These are phyloP conservation scores for Tinamus guttatus DNA, from an alignment of 2,113 vertebrate species.

Conservation along the genomic window DNA sequence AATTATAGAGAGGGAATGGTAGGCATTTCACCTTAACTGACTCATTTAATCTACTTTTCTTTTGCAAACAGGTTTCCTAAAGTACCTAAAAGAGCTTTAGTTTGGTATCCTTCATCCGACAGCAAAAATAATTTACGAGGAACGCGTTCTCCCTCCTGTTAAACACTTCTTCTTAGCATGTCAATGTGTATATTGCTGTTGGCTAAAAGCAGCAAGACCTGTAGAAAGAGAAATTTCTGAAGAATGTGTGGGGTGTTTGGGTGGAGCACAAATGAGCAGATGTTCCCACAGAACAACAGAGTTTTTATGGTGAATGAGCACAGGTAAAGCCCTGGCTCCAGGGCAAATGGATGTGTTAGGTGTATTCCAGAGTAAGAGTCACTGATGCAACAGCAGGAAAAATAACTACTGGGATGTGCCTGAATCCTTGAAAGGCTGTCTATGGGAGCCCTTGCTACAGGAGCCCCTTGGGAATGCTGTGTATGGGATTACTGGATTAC, in stretches of 20 bases:
- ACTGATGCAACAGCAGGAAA: conserved; percentile 21
- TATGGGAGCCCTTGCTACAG: background rate
- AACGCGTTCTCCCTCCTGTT: background rate
- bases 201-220: conserved; percentile 57
- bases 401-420: background rate
- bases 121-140: conserved; percentile 13
- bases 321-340: conserved; percentile 73
- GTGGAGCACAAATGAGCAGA: conserved; percentile 59
- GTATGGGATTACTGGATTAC: background rate
- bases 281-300: conserved; percentile 69
- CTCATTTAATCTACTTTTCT: background rate
- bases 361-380: background rate
- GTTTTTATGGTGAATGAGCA: conserved; percentile 34
- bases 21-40: background rate
- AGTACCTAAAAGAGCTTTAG: background rate
- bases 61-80: background rate
- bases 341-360: conserved; percentile 50
- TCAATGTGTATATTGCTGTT: conserved; percentile 47
- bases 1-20: background rate
- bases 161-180: conserved; percentile 25
- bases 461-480: background rate
- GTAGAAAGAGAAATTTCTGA: conserved; percentile 66
- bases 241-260: conserved; percentile 66
- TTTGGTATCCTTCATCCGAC: background rate
- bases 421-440: background rate